Evolutionary conservation across 2,113 vertebrate genomes (phyloP).

Genomic region (Notiomystis cincta): DNA sequence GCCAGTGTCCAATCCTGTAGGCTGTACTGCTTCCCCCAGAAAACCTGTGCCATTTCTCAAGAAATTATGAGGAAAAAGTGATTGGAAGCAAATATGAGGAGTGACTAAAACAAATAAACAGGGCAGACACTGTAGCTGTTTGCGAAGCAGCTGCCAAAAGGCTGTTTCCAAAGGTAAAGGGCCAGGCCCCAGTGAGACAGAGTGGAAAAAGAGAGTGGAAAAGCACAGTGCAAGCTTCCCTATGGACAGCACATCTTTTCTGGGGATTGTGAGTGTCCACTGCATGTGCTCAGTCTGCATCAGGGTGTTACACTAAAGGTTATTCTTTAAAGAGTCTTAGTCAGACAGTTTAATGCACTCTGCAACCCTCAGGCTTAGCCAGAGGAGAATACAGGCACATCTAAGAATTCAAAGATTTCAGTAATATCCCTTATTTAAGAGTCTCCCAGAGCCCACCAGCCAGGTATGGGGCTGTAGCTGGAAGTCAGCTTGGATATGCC

Average conservation of each 20-base stretch:
- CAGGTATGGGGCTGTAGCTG: background rate
- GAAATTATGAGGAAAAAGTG: background rate
- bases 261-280: background rate
- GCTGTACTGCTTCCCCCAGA: background rate
- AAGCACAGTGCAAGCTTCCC: background rate
- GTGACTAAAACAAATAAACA: background rate
- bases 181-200: background rate
- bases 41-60: background rate
- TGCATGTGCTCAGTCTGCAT: background rate
- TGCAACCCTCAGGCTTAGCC: background rate
- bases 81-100: background rate
- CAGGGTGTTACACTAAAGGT: background rate
- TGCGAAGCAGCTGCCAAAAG: background rate
- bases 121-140: background rate
- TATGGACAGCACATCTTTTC: rapidly evolving
- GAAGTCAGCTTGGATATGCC: background rate
- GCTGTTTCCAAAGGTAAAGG: background rate
- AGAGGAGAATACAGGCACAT: background rate
- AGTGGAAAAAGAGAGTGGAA: background rate
- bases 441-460: background rate
- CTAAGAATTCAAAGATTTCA: background rate
- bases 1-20: background rate
- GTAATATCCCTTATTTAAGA: background rate
- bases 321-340: background rate
- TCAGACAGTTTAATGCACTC: background rate